Percentiles rank a stretch among this genome's conserved stretches.
These are phyloP conservation scores for Polyommatus icarus DNA, from an alignment of 2,888 invertebrate species.

Conservation along the genomic window DNA sequence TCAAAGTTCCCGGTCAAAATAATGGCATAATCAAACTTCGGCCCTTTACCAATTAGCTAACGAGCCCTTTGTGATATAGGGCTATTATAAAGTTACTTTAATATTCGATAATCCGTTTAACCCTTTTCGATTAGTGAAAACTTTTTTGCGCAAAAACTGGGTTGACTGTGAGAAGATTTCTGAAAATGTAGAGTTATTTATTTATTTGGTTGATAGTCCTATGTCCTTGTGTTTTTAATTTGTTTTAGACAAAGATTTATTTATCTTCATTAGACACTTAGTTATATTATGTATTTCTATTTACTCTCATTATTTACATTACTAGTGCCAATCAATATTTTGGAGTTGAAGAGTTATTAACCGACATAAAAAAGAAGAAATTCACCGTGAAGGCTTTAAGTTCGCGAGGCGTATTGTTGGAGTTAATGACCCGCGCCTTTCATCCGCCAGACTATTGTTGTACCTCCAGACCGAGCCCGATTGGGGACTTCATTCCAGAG, in stretches of 20 bases:
- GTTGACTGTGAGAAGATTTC: neutral
- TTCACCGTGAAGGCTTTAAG: neutral
- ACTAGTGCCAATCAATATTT: neutral
- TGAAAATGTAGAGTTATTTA: no score
- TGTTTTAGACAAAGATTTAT: no score
- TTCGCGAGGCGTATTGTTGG: neutral
- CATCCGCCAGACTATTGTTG: neutral
- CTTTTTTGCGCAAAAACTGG: neutral
- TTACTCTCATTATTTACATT: neutral
- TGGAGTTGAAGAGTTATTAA: neutral
- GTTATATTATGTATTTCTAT: neutral
- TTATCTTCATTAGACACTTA: no score
- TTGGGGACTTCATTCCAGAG: neutral
- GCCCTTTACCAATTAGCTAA: neutral
- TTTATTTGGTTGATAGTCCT: no score
- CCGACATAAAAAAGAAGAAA: neutral
- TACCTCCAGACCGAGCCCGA: neutral
- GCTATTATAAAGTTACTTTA: neutral
- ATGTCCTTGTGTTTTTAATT: no score
- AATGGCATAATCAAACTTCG: slow-evolving; percentile 1
- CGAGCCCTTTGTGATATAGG: slow-evolving; percentile 4
- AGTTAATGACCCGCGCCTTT: slow-evolving; percentile 10
- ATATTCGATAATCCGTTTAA: neutral
- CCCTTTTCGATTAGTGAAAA: neutral
- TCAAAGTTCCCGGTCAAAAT: neutral